These are phyloP conservation scores for Sturmia bella DNA, from an alignment of 2,888 invertebrate species.

Conservation along the genomic window DNA sequence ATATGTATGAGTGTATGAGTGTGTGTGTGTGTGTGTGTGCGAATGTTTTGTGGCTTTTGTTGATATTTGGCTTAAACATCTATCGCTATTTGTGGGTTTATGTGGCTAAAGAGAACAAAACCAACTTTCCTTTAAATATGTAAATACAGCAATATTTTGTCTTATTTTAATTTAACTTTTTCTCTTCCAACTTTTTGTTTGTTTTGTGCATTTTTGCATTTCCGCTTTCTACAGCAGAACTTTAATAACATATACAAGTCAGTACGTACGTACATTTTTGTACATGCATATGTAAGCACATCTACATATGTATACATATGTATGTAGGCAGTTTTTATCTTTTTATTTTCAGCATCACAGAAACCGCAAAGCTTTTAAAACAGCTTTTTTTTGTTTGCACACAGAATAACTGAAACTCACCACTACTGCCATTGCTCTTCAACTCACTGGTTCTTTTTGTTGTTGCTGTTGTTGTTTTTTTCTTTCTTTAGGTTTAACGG, in stretches of 20 bases:
- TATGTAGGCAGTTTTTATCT: conserved; percentile 41
- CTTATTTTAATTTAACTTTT: conserved; percentile 48
- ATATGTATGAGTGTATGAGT: neutral
- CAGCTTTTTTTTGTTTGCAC: conserved; percentile 18
- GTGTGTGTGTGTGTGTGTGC: neutral
- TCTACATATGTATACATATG: neutral
- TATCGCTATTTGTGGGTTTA: conserved; percentile 34
- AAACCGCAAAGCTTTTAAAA: conserved; percentile 22
- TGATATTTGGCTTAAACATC: conserved; percentile 47
- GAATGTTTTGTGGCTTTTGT: conserved; percentile 50
- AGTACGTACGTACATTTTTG: no score
- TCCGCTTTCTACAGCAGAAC: conserved; percentile 29
- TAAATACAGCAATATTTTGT: conserved; percentile 13
- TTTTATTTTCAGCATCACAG: conserved; percentile 26
- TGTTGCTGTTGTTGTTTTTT: neutral
- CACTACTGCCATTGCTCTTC: neutral
- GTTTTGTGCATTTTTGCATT: conserved; percentile 62
- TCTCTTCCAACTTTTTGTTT: conserved; percentile 55
- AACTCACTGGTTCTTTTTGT: neutral
- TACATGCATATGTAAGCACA: neutral
- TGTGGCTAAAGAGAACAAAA: conserved; percentile 20
- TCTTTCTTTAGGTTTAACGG: conserved; percentile 40
- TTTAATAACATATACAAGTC: neutral
- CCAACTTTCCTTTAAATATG: conserved; percentile 20
- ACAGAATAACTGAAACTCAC: conserved; percentile 32